Evolutionary conservation across 2,888 invertebrate genomes (phyloP).

Genomic region (Sinelater perroti): DNA sequence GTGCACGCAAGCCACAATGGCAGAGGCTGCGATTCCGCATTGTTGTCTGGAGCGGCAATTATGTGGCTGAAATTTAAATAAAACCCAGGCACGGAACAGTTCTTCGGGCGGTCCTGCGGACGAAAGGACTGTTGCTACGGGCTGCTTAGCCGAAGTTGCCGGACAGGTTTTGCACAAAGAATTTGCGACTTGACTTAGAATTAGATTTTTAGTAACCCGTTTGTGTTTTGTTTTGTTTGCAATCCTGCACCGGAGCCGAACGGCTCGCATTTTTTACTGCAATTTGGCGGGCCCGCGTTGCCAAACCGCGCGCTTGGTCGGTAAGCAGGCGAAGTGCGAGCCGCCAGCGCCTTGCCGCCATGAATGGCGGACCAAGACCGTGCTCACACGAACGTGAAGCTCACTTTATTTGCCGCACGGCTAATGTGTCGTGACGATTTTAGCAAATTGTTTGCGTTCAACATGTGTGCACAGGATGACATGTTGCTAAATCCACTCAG

Average conservation of each 20-base stretch:
- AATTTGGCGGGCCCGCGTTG: slow-evolving; percentile 3
- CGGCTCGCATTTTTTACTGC: slow-evolving; percentile 11
- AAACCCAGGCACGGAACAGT: not conserved
- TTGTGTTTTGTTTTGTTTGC: slow-evolving; percentile 28
- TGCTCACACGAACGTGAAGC: no score
- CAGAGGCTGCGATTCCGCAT: no score
- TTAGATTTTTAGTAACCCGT: slow-evolving; percentile 41
- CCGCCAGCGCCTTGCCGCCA: no score
- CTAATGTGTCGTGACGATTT: not conserved
- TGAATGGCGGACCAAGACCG: no score
- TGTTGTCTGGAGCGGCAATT: not conserved
- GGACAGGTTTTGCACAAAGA: slow-evolving; percentile 44
- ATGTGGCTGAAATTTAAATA: slow-evolving; percentile 10
- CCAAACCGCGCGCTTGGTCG: no score
- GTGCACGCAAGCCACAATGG: no score
- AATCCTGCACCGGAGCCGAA: slow-evolving; percentile 20
- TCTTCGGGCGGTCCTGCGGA: slow-evolving; percentile 18
- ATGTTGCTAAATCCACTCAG: slow-evolving; percentile 36
- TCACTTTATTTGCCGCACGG: no score
- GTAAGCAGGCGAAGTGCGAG: no score
- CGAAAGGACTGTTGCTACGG: slow-evolving; percentile 38
- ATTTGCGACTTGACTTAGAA: slow-evolving; percentile 43
- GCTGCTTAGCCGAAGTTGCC: slow-evolving; percentile 39
- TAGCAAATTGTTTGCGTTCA: slow-evolving; percentile 12
- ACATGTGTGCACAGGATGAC: slow-evolving; percentile 23